Evolutionary conservation across 2,888 invertebrate species (phyloP).

Genomic region (Dascillus cervinus): DNA sequence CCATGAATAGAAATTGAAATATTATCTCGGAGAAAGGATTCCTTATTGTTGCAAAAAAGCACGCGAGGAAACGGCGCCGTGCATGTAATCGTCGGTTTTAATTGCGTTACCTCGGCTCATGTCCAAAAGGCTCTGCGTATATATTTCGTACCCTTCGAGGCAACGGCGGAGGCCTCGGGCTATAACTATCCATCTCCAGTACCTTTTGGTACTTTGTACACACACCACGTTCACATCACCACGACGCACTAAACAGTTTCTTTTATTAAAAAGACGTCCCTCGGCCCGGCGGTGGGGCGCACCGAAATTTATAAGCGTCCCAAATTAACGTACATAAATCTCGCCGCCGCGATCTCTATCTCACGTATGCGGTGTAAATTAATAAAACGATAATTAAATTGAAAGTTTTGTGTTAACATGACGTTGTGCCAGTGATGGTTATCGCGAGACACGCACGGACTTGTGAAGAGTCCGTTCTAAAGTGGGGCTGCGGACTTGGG

Average conservation of each 20-base stretch:
- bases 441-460: slow-evolving; percentile 18
- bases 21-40: slow-evolving; percentile 18
- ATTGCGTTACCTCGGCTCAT: slow-evolving; percentile 41
- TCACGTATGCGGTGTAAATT: slow-evolving; percentile 29
- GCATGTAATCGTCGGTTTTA: not conserved
- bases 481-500: slow-evolving; percentile 36
- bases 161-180: slow-evolving; percentile 55
- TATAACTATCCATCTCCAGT: slow-evolving; percentile 53
- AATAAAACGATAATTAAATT: slow-evolving; percentile 33
- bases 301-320: not conserved
- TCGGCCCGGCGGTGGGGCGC: not conserved
- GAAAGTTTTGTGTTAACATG: slow-evolving; percentile 33
- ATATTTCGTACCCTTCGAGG: slow-evolving; percentile 57
- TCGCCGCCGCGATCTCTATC: slow-evolving; percentile 23
- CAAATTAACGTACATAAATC: slow-evolving; percentile 7
- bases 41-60: slow-evolving; percentile 13
- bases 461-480: slow-evolving; percentile 15
- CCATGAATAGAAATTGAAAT: slow-evolving; percentile 35
- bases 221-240: slow-evolving; percentile 29
- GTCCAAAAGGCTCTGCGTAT: slow-evolving; percentile 59
- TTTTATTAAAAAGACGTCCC: not conserved
- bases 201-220: slow-evolving; percentile 16
- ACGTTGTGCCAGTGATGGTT: slow-evolving; percentile 28
- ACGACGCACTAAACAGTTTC: slow-evolving; percentile 15
- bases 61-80: not conserved